These are phyloP conservation scores for Corvus cornix DNA, from an alignment of 2,113 vertebrate genomes.

Conservation along the genomic window DNA sequence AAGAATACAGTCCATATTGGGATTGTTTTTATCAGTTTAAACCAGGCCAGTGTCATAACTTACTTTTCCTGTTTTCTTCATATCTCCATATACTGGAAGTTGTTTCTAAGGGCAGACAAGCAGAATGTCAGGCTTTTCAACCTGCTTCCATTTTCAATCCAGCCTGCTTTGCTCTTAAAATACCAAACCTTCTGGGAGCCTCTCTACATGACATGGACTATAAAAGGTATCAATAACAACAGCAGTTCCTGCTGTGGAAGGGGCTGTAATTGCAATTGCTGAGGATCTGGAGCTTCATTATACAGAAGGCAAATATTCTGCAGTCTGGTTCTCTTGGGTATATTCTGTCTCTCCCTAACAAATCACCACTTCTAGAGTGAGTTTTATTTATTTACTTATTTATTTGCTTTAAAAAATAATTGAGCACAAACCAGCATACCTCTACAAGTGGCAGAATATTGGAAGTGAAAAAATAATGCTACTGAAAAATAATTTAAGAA, in stretches of 20 bases:
- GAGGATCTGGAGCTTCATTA: conserved; percentile 34
- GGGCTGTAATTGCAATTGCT: conserved; percentile 15
- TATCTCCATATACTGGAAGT: not conserved
- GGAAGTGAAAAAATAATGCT: not conserved
- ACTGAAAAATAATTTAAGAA: not conserved
- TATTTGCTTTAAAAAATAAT: conserved; percentile 16
- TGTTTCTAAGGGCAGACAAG: not conserved
- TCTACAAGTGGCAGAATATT: not conserved
- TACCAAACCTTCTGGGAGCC: conserved; percentile 32
- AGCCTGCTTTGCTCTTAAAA: not conserved
- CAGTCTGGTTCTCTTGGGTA: not conserved
- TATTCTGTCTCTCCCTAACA: conserved; percentile 4
- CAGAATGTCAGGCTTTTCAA: not conserved
- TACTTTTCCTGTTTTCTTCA: not conserved
- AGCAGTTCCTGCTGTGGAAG: conserved; percentile 32
- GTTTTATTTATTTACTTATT: conserved; percentile 5
- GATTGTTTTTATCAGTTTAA: not conserved
- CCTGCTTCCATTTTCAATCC: not conserved
- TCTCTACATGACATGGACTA: conserved; percentile 16
- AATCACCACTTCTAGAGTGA: not conserved
- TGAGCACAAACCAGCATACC: not conserved
- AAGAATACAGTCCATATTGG: not conserved
- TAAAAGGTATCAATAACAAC: conserved; percentile 52
- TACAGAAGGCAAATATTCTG: not conserved
- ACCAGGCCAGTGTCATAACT: not conserved